phyloP scores from a whole-genome alignment of 1,140 invertebrate genomes.

The Cardiocondyla obscurior region DNA sequence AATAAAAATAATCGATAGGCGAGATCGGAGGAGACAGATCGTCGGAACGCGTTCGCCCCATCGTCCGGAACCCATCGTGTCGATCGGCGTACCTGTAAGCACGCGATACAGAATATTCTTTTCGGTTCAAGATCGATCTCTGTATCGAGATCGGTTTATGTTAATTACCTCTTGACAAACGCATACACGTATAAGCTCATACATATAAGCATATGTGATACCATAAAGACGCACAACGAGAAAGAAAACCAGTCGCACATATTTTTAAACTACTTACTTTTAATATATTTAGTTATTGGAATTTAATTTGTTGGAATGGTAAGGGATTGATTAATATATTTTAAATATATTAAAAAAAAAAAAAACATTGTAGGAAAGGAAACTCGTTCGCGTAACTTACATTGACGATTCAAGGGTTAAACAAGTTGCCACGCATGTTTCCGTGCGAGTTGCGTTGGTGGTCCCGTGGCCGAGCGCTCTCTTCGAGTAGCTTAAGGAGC shows the following conservation, averaged over 20 bases:
- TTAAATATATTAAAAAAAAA: too few species aligned
- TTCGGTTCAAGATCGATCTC: slow-evolving; percentile 20
- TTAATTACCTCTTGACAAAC: slow-evolving; percentile 14
- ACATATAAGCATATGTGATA: not conserved
- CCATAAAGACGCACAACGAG: not conserved
- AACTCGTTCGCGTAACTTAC: not conserved
- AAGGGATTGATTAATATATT: too few species aligned
- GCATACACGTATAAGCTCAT: slow-evolving; percentile 3
- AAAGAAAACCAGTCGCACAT: not conserved
- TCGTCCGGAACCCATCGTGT: not conserved
- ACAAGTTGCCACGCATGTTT: not conserved
- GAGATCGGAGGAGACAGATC: slow-evolving; percentile 23
- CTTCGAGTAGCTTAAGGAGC: not conserved
- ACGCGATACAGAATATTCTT: slow-evolving; percentile 10
- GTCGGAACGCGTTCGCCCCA: not conserved
- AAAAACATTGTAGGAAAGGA: not conserved
- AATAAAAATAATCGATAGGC: slow-evolving; percentile 2
- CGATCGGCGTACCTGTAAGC: not conserved
- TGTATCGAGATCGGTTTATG: slow-evolving; percentile 27
- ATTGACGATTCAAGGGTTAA: not conserved
- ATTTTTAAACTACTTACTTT: not conserved
- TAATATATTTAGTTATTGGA: too few species aligned
- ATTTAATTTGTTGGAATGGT: too few species aligned
- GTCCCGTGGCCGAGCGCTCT: not conserved
- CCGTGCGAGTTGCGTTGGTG: slow-evolving; percentile 13